Evolutionary conservation across 2,113 vertebrate genomes (phyloP), one percentile per base, ranked within the genome.

Genomic region (Actenoides lindsayi): DNA sequence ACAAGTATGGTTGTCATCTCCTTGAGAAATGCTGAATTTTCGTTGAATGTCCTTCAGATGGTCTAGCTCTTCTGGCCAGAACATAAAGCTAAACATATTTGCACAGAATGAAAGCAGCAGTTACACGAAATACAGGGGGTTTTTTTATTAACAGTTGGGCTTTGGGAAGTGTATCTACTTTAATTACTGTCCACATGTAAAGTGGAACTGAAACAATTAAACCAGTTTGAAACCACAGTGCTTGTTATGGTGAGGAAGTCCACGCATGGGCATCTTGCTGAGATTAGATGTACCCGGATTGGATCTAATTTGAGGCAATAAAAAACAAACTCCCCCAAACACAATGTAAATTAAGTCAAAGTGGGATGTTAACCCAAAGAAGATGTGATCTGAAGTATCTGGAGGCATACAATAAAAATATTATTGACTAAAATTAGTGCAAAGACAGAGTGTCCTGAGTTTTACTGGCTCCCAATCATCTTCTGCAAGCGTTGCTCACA

Each of bases 171-270:
- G 6, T 25, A 74, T 84, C 69, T 33, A 11, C 44, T 87, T 50
- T 16, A 86, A 46, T 87, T 86, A 62, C 44, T 81, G 62, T 50
- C 65, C 60, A 18, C 67, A 19, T 44, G 59, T 69, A 25, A 94
- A 88, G 86, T 93, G 86, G 93, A 94, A 92, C 85, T 89, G 92
- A 94, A 96, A 96, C 50, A 80, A 80, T 93, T 74, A 77, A 68
- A 75, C 8, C 76, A n/a, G 93, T 63, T 89, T 44, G 69, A 94
- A 96, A 90, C 90, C 88, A 67, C 81, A 74, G 4, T 54, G 19
- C 56, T 94, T 94, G 87, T 88, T 90, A 30, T 64, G 63, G 60
- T 23, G 88, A 85, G 76, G 68, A 78, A 75, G 60, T 41, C 88
- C 33, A 4, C 8, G 6, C 56, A 37, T 11, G 73, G 89, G 76